Percentiles rank a stretch among this genome's conserved stretches.
Evolutionary conservation across 1,140 invertebrate genomes (phyloP).

Genomic region (Caenorhabditis inopinata): DNA sequence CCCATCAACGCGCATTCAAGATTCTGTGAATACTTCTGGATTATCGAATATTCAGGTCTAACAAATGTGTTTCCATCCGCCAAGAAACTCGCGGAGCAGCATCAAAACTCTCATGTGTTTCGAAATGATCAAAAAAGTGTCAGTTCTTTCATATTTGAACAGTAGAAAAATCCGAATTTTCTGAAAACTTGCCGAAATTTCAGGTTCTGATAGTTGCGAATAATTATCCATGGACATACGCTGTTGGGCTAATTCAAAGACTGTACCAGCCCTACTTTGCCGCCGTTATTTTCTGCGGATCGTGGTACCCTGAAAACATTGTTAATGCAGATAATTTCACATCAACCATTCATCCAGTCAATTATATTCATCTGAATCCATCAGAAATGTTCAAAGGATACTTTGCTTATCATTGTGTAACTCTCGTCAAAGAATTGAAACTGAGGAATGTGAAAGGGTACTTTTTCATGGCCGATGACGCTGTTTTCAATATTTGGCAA

Average conservation of each 20-base stretch:
- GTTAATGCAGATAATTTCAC: not conserved
- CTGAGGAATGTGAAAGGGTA: not conserved
- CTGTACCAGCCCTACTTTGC: not conserved
- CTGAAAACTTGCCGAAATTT: not conserved
- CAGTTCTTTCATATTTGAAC: not conserved
- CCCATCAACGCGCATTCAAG: too few species aligned
- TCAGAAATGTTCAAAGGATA: not conserved
- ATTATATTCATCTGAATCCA: not conserved
- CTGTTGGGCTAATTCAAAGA: not conserved
- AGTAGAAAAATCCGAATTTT: too few species aligned
- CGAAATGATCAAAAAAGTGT: not conserved
- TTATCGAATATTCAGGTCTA: too few species aligned
- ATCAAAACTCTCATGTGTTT: not conserved
- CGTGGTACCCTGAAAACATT: not conserved
- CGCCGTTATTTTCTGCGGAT: not conserved
- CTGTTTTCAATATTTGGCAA: constrained; percentile 3
- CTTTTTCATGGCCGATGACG: constrained; percentile 1
- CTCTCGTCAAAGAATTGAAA: not conserved
- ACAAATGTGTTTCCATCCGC: not conserved
- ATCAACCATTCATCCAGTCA: not conserved
- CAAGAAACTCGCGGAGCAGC: not conserved
- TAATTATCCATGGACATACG: not conserved
- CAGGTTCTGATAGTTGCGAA: not conserved
- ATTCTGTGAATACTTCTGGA: too few species aligned
- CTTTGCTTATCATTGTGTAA: not conserved